A percentile compares a stretch with the other conserved stretches of the same genome.
phyloP scores from a whole-genome alignment of 2,797 vertebrate species.

The Lepus townsendii region DNA sequence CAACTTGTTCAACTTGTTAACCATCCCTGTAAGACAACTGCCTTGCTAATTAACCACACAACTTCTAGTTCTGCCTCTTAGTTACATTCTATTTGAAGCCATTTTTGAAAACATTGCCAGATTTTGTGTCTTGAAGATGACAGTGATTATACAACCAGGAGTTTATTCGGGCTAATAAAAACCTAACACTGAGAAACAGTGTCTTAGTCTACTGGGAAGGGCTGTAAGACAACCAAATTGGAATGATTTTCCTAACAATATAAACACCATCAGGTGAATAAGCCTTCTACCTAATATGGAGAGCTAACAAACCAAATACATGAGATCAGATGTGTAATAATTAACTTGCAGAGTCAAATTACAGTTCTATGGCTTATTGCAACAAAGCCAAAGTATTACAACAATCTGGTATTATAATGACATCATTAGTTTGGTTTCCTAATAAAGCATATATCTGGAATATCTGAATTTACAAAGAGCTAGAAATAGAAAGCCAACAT shows the following conservation, averaged over 20 bases:
- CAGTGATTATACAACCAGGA: constrained; percentile 34
- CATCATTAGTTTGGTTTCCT: constrained; percentile 74
- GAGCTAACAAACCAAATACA: constrained; percentile 51
- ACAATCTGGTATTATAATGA: constrained; percentile 44
- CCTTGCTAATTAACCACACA: constrained; percentile 62
- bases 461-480: constrained; percentile 62
- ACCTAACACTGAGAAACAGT: not conserved
- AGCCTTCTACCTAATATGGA: not conserved
- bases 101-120: constrained; percentile 27
- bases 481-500: constrained; percentile 69
- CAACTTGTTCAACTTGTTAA: constrained; percentile 71
- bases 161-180: constrained; percentile 64
- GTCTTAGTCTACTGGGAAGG: constrained; percentile 54
- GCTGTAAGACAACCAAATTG: constrained; percentile 6
- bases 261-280: constrained; percentile 43
- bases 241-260: constrained; percentile 46
- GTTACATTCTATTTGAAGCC: not conserved
- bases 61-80: constrained; percentile 13
- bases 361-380: not conserved
- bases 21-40: not conserved
- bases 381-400: constrained; percentile 51
- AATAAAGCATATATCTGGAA: constrained; percentile 44
- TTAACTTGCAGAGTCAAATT: constrained; percentile 66
- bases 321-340: constrained; percentile 62
- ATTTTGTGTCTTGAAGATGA: constrained; percentile 53